Evolutionary conservation across 1,140 invertebrate genomes (phyloP).

Genomic region (Galleria mellonella): DNA sequence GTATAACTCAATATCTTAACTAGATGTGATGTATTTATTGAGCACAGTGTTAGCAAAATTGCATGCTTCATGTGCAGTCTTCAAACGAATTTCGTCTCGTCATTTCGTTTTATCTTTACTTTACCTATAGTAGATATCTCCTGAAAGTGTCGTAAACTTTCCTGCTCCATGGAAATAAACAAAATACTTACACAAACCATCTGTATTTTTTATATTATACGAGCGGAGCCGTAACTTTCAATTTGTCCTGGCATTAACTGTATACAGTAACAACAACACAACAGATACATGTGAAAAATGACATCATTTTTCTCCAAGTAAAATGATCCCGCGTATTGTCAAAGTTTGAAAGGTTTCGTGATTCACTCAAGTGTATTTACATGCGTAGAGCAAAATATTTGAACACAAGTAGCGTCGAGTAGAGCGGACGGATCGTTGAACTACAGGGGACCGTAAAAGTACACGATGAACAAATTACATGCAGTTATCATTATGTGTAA

Average conservation of each 20-base stretch:
- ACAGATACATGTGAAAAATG: conserved; percentile 20
- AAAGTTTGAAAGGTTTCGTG: conserved; percentile 26
- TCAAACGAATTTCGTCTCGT: conserved; percentile 3
- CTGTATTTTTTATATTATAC: conserved; percentile 9
- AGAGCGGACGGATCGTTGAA: conserved; percentile 12
- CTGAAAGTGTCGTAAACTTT: conserved; percentile 2
- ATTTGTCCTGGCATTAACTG: conserved; percentile 14
- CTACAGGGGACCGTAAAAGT: neutral
- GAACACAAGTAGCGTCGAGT: conserved; percentile 16
- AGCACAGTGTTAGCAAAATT: conserved; percentile 13
- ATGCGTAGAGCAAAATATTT: conserved; percentile 25
- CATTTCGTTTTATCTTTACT: conserved; percentile 6
- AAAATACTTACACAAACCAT: conserved; percentile 5
- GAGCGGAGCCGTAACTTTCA: conserved; percentile 10
- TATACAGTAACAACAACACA: conserved; percentile 23
- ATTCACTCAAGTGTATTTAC: conserved; percentile 33
- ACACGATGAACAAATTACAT: conserved; percentile 7
- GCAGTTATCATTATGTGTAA: conserved; percentile 7
- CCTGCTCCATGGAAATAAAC: conserved; percentile 4
- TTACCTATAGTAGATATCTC: conserved; percentile 1
- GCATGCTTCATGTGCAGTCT: conserved; percentile 16
- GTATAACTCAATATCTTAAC: conserved; percentile 6
- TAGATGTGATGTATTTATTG: conserved; percentile 16
- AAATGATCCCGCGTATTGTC: conserved; percentile 30
- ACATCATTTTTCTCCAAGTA: conserved; percentile 25